A percentile compares a stretch with the other conserved stretches of the same genome.
Evolutionary conservation across 2,113 vertebrate species (phyloP).

Genomic region (Pholis gunnellus): DNA sequence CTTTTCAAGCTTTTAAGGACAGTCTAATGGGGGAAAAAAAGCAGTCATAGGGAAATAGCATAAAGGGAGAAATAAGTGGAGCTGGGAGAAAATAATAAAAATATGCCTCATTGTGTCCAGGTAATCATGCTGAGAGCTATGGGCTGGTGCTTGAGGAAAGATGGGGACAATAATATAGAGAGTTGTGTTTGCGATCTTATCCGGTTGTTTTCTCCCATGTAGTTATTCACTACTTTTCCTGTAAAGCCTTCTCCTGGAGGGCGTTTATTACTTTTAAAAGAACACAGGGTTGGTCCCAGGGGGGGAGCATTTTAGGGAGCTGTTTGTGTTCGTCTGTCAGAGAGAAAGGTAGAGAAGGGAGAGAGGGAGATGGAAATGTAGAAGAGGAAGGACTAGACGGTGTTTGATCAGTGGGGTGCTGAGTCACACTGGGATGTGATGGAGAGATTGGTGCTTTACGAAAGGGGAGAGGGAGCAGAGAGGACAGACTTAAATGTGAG

Average conservation of each 20-base stretch:
- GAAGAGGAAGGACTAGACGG: conserved; percentile 43
- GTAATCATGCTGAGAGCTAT: conserved; percentile 33
- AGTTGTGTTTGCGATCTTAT: conserved; percentile 61
- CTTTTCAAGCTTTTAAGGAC: conserved; percentile 24
- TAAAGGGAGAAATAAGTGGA: conserved; percentile 27
- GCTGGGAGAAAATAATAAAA: conserved; percentile 10
- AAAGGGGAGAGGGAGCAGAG: conserved; percentile 26
- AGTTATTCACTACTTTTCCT: conserved; percentile 55
- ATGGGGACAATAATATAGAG: conserved; percentile 14
- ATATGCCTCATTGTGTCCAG: conserved; percentile 42
- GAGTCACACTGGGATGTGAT: conserved; percentile 68
- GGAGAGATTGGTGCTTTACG: conserved; percentile 49
- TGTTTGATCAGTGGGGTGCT: conserved; percentile 71
- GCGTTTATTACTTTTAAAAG: conserved; percentile 58
- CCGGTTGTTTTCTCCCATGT: conserved; percentile 55
- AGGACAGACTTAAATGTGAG: conserved; percentile 49
- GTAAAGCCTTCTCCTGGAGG: conserved; percentile 46
- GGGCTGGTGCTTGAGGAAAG: conserved; percentile 42
- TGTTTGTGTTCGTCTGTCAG: conserved; percentile 56
- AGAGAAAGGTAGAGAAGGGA: conserved; percentile 19
- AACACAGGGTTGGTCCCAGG: conserved; percentile 47
- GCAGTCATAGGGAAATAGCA: conserved; percentile 1
- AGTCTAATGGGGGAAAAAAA: background rate
- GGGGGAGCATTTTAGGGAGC: conserved; percentile 47
- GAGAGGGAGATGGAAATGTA: conserved; percentile 35